Base-by-base conservation (phyloP, 2,888 invertebrate genomes). In the Ariolimax columbianus region DNA sequence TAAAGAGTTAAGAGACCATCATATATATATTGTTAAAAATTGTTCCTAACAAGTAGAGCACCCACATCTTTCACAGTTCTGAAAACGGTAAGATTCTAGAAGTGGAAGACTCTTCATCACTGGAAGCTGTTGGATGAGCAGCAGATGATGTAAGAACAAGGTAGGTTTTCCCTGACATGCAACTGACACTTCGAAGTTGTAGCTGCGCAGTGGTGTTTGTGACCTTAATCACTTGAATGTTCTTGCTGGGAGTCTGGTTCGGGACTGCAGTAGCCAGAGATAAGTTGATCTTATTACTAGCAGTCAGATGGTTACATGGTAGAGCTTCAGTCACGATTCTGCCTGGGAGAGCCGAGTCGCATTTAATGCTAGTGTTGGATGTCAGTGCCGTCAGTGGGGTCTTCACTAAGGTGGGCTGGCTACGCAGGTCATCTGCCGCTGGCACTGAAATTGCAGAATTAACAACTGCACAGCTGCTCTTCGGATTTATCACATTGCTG, bases 41-140 rank as follows among this genome's bases (percentile, higher is more conserved):
- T 40, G 3, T 72, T 11, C 26, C 26, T 3, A 73, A 40, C 14
- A 43, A 43, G 14, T n/a, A 11, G 9, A 68, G 11, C 73, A 43
- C n/a, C 43, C 43, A 43, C 73, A 99, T 85, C 95, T 99, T 98
- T 97, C 94, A 98, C 98, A 88, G 96, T 97, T 93, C 98, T 97
- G 94, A 94, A 99, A 38, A 98, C 98, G 91, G 93, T 92, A 87
- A 86, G 82, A 63, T 77, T 30, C 78, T 79, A 33, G 43, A 40
- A 38, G 68, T 23, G 33, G 81, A 81, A 70, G 55, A 36, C 70
- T 55, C 72, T 17, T 9, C 51, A 38, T 38, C 26, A 55, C n/a
- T 72, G 38, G 81, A 66, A 43, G 33, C 30, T 23, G 72, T 26
- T 38, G 72, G 47, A 40, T 55, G n/a, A 47, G 26, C 40, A 26